Conservation (phyloP, 2,797 vertebrate species). For the Parauchenoglanis ngamensis region DNA sequence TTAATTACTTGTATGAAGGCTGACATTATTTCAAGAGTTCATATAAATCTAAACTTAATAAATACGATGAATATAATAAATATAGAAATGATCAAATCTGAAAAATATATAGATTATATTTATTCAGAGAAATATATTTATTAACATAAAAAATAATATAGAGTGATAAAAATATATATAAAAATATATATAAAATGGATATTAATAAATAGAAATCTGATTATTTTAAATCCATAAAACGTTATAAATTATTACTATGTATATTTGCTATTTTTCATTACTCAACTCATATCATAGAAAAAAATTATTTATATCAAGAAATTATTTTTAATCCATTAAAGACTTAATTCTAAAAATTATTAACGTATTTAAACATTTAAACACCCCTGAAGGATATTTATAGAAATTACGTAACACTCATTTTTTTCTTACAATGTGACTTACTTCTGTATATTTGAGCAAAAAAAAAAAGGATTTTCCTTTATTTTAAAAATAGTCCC, state of each 20-base stretch:
- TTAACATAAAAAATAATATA: no score
- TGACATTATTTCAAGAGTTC: background rate
- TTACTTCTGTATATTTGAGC: background rate
- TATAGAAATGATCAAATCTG: no score
- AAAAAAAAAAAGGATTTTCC: background rate
- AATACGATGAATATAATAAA: no score
- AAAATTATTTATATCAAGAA: background rate
- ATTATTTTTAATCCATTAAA: background rate
- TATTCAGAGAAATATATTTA: no score
- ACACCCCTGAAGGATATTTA: background rate
- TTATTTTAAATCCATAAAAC: background rate
- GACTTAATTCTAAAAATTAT: background rate
- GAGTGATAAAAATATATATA: no score
- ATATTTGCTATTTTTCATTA: background rate
- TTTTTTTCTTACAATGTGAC: background rate
- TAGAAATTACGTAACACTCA: background rate
- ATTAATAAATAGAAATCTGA: background rate
- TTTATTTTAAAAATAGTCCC: background rate
- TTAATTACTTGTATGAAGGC: background rate
- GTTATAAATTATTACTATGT: background rate
- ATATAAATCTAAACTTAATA: background rate
- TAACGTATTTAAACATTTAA: background rate
- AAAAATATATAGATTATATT: no score
- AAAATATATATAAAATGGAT: background rate
- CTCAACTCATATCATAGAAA: background rate